Conservation (phyloP, 2,797 vertebrate species). For the Urophycis tenuis region DNA sequence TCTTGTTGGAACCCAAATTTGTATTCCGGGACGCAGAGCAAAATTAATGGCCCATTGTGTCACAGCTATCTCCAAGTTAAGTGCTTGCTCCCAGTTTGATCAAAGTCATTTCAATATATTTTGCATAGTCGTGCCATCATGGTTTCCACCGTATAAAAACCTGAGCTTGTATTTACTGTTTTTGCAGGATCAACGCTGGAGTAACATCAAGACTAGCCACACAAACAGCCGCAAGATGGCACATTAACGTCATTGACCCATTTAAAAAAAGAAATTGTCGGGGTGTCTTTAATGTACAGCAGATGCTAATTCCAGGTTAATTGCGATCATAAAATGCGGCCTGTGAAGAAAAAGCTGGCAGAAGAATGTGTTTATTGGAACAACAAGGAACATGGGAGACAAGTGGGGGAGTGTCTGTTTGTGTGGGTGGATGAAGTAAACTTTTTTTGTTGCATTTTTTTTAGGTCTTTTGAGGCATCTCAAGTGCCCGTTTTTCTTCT, state of each 20-base stretch:
- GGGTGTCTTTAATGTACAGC: not conserved
- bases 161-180: not conserved
- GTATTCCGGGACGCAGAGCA: conserved; percentile 18
- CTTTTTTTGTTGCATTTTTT: not conserved
- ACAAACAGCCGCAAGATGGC: not conserved
- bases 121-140: conserved; percentile 22
- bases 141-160: not conserved
- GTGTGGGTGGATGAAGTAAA: not conserved
- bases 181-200: not conserved
- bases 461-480: not conserved
- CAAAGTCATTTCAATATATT: conserved; percentile 34
- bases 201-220: conserved; percentile 6
- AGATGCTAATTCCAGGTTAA: not conserved
- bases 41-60: conserved; percentile 34
- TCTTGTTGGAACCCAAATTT: conserved; percentile 16
- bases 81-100: conserved; percentile 32
- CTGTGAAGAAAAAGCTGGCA: not conserved
- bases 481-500: not conserved
- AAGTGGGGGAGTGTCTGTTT: not conserved
- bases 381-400: not conserved
- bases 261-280: not conserved
- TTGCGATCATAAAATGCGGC: not conserved
- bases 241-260: not conserved
- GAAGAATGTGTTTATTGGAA: not conserved
- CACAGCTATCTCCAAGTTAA: conserved; percentile 31